Percentiles rank a stretch among this genome's conserved stretches.
phyloP scores from a whole-genome alignment of 2,113 vertebrate species.

The Neogobius melanostomus region DNA sequence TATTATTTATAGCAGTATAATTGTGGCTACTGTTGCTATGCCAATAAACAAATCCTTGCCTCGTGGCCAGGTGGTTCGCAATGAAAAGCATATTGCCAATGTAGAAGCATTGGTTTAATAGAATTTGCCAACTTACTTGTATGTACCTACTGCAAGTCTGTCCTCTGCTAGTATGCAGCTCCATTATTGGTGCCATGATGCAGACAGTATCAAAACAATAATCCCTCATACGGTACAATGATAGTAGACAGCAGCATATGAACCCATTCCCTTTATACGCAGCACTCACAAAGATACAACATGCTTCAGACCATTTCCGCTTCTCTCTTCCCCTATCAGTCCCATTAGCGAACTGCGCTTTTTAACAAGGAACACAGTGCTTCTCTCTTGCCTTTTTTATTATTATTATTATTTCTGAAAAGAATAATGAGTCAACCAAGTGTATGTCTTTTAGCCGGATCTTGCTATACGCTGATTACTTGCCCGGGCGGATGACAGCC shows the following conservation, averaged over 20 bases:
- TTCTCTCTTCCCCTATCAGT: constrained; percentile 3
- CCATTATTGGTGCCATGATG: background rate
- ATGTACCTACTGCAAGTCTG: too few species aligned
- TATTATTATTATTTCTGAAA: too few species aligned
- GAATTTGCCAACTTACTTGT: too few species aligned
- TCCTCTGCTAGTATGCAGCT: background rate
- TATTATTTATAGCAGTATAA: too few species aligned
- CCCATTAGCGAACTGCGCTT: background rate
- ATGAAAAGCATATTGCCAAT: background rate
- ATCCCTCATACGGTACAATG: background rate
- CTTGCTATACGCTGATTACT: constrained; percentile 34
- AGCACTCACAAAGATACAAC: background rate
- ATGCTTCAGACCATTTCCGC: background rate
- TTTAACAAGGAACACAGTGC: background rate
- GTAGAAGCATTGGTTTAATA: too few species aligned
- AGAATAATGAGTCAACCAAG: constrained; percentile 6
- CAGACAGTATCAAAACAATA: background rate
- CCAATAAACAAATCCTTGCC: background rate
- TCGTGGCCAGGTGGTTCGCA: background rate
- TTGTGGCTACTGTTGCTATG: background rate
- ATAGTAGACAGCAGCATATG: background rate
- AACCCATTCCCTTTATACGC: background rate
- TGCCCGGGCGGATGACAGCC: constrained; percentile 37
- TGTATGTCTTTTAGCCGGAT: constrained; percentile 13
- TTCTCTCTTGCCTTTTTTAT: background rate